Conservation (phyloP, 2,888 invertebrate species). For the Globia sparganii region DNA sequence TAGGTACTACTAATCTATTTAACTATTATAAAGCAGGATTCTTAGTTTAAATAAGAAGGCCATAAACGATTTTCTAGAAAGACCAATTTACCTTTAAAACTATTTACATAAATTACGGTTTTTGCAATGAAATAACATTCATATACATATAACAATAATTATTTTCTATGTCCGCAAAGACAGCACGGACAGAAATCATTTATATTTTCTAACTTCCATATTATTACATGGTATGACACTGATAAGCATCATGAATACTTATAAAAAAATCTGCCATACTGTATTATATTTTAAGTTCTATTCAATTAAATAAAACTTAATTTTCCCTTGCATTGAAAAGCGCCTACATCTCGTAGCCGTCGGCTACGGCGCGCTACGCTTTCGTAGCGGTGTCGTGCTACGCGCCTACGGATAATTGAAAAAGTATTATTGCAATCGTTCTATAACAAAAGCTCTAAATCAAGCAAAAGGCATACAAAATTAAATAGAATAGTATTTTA, state of each 20-base stretch:
- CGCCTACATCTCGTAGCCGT: constrained; percentile 46
- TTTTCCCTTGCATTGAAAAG: constrained; percentile 9
- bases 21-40: background rate
- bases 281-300: background rate
- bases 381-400: constrained; percentile 45
- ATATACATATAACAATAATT: too few species aligned
- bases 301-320: background rate
- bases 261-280: background rate
- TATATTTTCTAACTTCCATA: background rate
- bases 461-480: background rate
- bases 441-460: background rate
- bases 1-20: background rate
- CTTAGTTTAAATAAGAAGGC: background rate
- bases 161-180: background rate
- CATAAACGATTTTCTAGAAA: background rate
- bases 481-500: too few species aligned
- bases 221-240: too few species aligned
- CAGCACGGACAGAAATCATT: background rate
- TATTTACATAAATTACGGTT: too few species aligned
- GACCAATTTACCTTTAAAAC: too few species aligned
- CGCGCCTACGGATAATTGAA: constrained; percentile 15
- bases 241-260: background rate
- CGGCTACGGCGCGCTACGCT: constrained; percentile 58
- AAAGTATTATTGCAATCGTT: background rate
- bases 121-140: background rate